phyloP scores from a whole-genome alignment of 2,113 vertebrate species.

The Platysternon megacephalum region DNA sequence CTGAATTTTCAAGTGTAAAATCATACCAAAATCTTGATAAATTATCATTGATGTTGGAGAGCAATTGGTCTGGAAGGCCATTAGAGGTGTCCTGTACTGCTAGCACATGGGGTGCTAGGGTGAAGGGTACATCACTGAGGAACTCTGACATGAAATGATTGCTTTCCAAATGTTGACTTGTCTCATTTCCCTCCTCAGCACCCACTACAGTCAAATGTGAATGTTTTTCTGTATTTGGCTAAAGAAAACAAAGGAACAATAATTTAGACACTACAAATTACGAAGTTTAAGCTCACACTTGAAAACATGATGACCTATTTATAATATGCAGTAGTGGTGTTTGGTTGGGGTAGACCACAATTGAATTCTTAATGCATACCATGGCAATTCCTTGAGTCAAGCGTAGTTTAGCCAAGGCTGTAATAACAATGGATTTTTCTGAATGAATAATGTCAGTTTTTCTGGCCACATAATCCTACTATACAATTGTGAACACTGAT shows the following conservation, averaged over 20 bases:
- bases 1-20: conserved; percentile 96
- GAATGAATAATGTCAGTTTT: not conserved
- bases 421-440: not conserved
- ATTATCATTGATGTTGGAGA: conserved; percentile 86
- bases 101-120: conserved; percentile 91
- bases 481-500: not conserved
- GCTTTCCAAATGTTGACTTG: conserved; percentile 71
- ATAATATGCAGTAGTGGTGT: not conserved
- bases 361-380: not conserved
- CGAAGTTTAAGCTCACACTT: not conserved
- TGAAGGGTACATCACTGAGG: conserved; percentile 92
- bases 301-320: not conserved
- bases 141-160: conserved; percentile 83
- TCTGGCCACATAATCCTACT: not conserved
- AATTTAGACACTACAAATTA: not conserved
- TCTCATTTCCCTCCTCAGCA: conserved; percentile 19
- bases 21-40: conserved; percentile 93
- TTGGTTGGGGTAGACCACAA: not conserved
- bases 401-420: not conserved
- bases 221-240: conserved; percentile 55
- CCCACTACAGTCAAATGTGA: conserved; percentile 3
- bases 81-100: conserved; percentile 81
- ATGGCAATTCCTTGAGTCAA: not conserved
- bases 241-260: conserved; percentile 40
- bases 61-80: conserved; percentile 82